phyloP scores from a whole-genome alignment of 1,140 invertebrate species.

The Globodera ellingtonae region DNA sequence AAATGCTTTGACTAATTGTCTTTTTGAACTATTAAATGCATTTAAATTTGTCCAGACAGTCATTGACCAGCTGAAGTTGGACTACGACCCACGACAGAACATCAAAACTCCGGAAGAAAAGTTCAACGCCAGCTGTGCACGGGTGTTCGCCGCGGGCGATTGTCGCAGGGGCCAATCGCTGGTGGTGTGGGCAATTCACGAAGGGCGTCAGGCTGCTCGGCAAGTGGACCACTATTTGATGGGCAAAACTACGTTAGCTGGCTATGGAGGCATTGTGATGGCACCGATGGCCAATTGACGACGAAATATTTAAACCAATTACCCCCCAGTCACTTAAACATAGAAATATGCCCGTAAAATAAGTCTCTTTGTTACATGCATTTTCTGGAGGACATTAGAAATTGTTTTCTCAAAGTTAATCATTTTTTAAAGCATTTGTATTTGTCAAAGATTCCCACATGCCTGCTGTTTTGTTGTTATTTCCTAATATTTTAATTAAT shows the following conservation, averaged over 20 bases:
- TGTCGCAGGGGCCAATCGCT: constrained; percentile 94
- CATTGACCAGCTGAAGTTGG: constrained; percentile 79
- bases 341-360: too few species aligned
- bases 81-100: constrained; percentile 87
- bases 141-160: constrained; percentile 95
- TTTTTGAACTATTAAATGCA: neutral
- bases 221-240: constrained; percentile 86
- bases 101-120: constrained; percentile 79
- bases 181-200: constrained; percentile 96
- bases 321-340: neutral
- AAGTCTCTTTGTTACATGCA: neutral
- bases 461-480: neutral
- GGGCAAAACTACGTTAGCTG: constrained; percentile 78
- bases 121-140: constrained; percentile 80
- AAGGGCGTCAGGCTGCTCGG: constrained; percentile 91
- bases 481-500: neutral
- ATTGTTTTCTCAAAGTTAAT: neutral
- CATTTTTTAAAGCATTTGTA: neutral
- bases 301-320: neutral
- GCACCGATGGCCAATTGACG: constrained; percentile 31
- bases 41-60: constrained; percentile 69
- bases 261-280: constrained; percentile 65
- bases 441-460: neutral
- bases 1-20: neutral
- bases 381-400: too few species aligned